Conservation (phyloP, 2,888 invertebrate species). For the Hartigia nigra region DNA sequence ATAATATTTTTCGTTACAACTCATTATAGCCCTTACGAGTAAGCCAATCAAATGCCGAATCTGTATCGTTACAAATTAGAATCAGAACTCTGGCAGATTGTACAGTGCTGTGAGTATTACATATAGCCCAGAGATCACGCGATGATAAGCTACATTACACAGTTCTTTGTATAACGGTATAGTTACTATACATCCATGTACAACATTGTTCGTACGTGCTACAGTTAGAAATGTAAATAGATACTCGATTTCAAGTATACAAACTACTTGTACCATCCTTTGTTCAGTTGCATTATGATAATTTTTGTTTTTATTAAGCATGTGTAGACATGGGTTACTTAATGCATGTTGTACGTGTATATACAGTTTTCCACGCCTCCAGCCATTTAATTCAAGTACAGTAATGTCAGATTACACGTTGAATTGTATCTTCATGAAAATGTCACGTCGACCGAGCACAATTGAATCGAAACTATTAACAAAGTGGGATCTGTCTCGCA, state of each 20-base stretch:
- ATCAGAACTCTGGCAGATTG: background rate
- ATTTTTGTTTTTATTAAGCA: background rate
- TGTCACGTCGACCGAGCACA: background rate
- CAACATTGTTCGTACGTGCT: background rate
- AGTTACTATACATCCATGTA: conserved; percentile 7
- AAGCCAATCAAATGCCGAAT: background rate
- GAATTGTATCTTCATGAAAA: background rate
- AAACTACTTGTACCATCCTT: background rate
- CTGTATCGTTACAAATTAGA: background rate
- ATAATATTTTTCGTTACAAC: background rate
- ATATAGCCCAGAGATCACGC: background rate
- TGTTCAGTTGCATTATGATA: background rate
- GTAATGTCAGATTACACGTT: background rate
- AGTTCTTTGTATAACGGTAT: background rate
- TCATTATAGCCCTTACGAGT: background rate
- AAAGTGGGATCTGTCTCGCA: background rate
- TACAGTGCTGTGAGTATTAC: conserved; percentile 6
- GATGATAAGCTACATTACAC: conserved; percentile 1
- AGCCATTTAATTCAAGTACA: background rate
- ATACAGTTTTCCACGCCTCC: background rate
- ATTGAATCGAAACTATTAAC: background rate
- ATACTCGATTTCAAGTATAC: background rate
- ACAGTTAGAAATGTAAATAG: conserved; percentile 1
- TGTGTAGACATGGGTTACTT: background rate
- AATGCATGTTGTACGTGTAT: background rate